Evolutionary conservation across 2,113 vertebrate species (phyloP), one percentile per base, ranked within the genome.

Genomic region (Sebastes schlegelii): DNA sequence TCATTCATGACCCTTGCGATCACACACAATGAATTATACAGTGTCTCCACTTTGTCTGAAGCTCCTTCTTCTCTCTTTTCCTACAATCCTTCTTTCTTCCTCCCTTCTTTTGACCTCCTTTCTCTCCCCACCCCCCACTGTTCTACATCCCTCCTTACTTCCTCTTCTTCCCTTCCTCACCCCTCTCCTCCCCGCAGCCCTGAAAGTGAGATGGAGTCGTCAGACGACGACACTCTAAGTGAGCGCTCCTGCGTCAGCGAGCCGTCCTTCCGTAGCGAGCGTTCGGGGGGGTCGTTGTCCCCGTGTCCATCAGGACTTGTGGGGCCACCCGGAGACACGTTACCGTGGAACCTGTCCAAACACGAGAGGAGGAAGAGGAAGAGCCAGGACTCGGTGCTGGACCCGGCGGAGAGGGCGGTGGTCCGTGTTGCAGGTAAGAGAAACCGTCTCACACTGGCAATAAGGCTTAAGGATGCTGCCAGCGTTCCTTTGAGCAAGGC

Each of bases 311-410:
- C 97, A 80, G 96, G 90, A 49, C 95, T 94, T 34, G 95, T 94
- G 14, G 98, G 97, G 7, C 96, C 97, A 0, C 94, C 97, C 0
- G 98, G 98, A 61, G 98, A 99, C 94, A 99, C 98, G 12, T 73
- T 99, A 85, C 98, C 98, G 26, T 99, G 98, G 98, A 99, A 99
- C 90, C 94, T 99, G 88, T 97, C 98, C 72, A 96, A 97, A 60
- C 98, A 99, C 0, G 97, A 99, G 94, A 95, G 99, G 91, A 97
- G 97, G 93, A 99, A 99, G 92, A 88, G 98, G 92, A 98, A 98
- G 92, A 98, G 97, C 86, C 98, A 99, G 94, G 97, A 98, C 85
- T 99, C 97, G 0, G 98, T 99, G 93, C 94, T 99, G 93, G 98
- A 99, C 94, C 98, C 98, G 5, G 98, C 98, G 0, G 98, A 99